Percentiles rank a stretch among this genome's conserved stretches.
These are phyloP conservation scores for Trachurus trachurus DNA, from an alignment of 2,797 vertebrate species.

Conservation along the genomic window DNA sequence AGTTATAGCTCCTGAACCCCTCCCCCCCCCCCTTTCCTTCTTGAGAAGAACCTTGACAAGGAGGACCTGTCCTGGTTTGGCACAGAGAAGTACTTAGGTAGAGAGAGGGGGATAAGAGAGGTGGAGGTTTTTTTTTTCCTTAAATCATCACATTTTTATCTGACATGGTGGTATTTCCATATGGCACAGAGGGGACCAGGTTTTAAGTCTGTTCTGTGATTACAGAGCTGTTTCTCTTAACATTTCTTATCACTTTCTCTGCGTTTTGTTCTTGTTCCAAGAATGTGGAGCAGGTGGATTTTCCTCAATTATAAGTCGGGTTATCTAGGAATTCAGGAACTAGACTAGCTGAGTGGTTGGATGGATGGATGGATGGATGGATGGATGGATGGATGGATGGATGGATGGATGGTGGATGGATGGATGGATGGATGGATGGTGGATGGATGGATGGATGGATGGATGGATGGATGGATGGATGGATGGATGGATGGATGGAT, in stretches of 20 bases:
- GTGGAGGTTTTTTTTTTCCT: not conserved
- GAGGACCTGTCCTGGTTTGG: slow-evolving; percentile 57
- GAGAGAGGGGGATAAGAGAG: slow-evolving; percentile 31
- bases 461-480: not conserved
- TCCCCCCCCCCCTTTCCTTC: slow-evolving; percentile 45
- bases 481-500: too few species aligned
- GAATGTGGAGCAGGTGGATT: slow-evolving; percentile 46
- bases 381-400: not conserved
- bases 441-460: not conserved
- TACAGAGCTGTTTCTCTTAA: slow-evolving; percentile 18
- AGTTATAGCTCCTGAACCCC: slow-evolving; percentile 77
- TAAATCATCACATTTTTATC: slow-evolving; percentile 49
- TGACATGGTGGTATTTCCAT: slow-evolving; percentile 33
- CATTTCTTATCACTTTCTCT: slow-evolving; percentile 27
- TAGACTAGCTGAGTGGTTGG: not conserved
- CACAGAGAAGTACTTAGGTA: slow-evolving; percentile 32
- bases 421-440: too few species aligned
- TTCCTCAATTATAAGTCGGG: slow-evolving; percentile 38
- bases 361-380: not conserved
- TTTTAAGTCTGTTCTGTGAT: slow-evolving; percentile 14
- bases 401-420: too few species aligned
- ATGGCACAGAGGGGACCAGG: not conserved
- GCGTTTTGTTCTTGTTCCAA: slow-evolving; percentile 35
- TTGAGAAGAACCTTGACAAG: slow-evolving; percentile 76
- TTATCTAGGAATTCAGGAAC: slow-evolving; percentile 32